Conservation (phyloP, 2,797 vertebrate species). For the Urosaurus nigricauda region DNA sequence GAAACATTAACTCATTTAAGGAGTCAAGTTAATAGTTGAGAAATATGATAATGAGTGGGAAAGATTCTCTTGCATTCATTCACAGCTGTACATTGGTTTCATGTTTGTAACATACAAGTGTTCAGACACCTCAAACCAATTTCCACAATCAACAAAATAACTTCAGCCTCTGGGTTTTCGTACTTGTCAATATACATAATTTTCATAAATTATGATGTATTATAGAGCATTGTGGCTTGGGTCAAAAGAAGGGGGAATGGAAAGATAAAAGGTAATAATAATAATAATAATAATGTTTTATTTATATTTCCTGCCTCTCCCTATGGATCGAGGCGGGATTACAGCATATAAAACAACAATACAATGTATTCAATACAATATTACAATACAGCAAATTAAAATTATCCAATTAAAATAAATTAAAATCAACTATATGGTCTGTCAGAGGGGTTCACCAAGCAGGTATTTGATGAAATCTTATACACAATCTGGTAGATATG, state of each 20-base stretch:
- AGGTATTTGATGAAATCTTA: too few relatives aligned
- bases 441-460: too few relatives aligned
- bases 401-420: too few relatives aligned
- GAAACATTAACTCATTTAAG: conserved; percentile 31
- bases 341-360: too few relatives aligned
- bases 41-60: neutral
- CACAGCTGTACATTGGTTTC: conserved; percentile 30
- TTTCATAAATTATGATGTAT: conserved; percentile 6
- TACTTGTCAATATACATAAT: neutral
- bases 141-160: neutral
- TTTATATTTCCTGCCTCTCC: too few relatives aligned
- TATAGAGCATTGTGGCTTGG: neutral
- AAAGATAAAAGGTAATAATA: neutral
- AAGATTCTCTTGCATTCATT: conserved; percentile 32
- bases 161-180: neutral
- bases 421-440: too few relatives aligned
- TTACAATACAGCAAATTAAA: too few relatives aligned
- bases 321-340: too few relatives aligned
- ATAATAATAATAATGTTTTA: too few relatives aligned
- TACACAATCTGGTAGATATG: too few relatives aligned
- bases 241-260: neutral
- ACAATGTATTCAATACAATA: too few relatives aligned
- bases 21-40: conserved; percentile 9
- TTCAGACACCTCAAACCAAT: conserved; percentile 10
- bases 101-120: conserved; percentile 16